Evolutionary conservation across 1,140 invertebrate species (phyloP), one percentile per base, ranked within the genome.

Genomic region (Aphidius ervi): DNA sequence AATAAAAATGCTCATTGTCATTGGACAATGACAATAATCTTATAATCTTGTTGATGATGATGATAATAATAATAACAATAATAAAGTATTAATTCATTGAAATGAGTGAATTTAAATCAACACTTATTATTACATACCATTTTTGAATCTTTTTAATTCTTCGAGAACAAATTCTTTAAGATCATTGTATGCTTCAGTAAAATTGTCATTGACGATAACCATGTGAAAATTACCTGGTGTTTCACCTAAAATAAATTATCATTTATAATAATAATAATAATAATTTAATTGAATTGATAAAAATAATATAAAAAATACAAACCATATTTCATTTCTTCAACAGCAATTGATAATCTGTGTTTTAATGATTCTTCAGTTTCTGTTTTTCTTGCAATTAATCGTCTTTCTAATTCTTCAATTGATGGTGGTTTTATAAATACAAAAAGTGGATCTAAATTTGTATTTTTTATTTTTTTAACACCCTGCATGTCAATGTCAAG

Each of bases 401-500:
- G 83, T 61, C 86, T 77, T 74, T 96, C 91, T 66, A 97, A 77
- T 64, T 88, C 88, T 53, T 87, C 81, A 48, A 98, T 74, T 23
- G 86, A 91, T 9, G 97, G 97, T 40, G 97, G 95, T 80, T 92
- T 92, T n/a, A 99, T 85, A 74, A 98, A 98, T 8, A 99, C 85
- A 67, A 90, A 89, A 61, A 90, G 75, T 3, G 95, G 89, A 78
- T 96, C 86, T 9, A 98, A 79, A 63, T 91, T 83, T 43, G 89
- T 92, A 31, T 86, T 81, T 70, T 94, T 95, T 4, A 99, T 88
- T 77, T 90, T 92, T 68, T 92, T 92, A 0, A 99, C 97, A 42
- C 97, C 97, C 83, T 99, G 91, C 40, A 95, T 87, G 65, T 99
- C 97, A 68, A 99, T 95, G 72, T 99, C 97, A 57, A 99, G 76